Percentiles rank a stretch among this genome's conserved stretches.
phyloP scores from a whole-genome alignment of 2,888 invertebrate genomes.

The Aporophyla lueneburgensis region DNA sequence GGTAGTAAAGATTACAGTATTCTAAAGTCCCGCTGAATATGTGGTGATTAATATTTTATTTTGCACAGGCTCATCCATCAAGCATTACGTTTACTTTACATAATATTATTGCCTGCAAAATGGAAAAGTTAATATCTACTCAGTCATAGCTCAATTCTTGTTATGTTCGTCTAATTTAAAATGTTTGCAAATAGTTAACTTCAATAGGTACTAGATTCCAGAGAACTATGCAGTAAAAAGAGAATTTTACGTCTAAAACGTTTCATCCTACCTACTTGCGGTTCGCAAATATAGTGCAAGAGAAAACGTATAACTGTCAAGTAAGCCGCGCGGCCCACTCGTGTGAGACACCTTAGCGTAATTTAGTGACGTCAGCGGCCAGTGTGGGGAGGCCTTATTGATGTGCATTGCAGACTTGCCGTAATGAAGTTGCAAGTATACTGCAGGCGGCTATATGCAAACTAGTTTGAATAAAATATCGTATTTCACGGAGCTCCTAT shows the following conservation, averaged over 20 bases:
- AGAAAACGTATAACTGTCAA: constrained; percentile 73
- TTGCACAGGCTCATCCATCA: constrained; percentile 33
- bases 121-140: constrained; percentile 7
- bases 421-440: constrained; percentile 62
- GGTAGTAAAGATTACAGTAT: background rate
- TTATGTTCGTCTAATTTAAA: background rate
- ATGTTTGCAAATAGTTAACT: background rate
- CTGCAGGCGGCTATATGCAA: constrained; percentile 47
- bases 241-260: constrained; percentile 18
- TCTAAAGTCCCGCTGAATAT: background rate
- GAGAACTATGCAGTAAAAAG: constrained; percentile 1
- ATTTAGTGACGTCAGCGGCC: constrained; percentile 57
- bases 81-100: constrained; percentile 1
- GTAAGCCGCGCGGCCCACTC: constrained; percentile 68
- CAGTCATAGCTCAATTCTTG: background rate
- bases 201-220: background rate
- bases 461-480: constrained; percentile 53
- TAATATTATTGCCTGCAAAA: background rate
- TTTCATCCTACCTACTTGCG: constrained; percentile 66
- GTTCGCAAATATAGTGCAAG: constrained; percentile 74
- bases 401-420: constrained; percentile 59
- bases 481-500: constrained; percentile 45
- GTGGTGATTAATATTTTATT: constrained; percentile 15
- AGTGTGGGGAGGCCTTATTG: constrained; percentile 55
- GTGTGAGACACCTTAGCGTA: constrained; percentile 63